Conservation (phyloP, 1,140 invertebrate genomes). For the Drosophila novamexicana region DNA sequence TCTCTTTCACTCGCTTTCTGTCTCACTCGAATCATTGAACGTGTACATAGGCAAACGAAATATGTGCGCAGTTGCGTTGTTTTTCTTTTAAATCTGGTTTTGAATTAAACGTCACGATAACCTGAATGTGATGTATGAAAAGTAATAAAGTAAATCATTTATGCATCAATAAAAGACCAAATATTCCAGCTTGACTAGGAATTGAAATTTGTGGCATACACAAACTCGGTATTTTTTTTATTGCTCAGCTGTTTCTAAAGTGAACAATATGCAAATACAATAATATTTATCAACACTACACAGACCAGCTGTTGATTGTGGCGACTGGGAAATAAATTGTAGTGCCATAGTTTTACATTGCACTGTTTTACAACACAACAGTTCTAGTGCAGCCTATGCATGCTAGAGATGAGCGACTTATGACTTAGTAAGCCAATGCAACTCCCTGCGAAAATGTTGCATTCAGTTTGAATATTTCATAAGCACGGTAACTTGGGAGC, state of each 20-base stretch:
- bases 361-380: constrained; percentile 11
- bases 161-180: not conserved
- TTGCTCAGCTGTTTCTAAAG: constrained; percentile 30
- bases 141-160: constrained; percentile 9
- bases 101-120: not conserved
- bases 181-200: not conserved
- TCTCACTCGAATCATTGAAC: not conserved
- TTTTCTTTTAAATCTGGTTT: not conserved
- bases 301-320: constrained; percentile 25
- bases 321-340: not conserved
- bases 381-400: not conserved
- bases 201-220: not conserved
- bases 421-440: too few species aligned
- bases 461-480: not conserved
- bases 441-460: not conserved
- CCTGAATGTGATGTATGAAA: not conserved
- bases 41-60: constrained; percentile 24
- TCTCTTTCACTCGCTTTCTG: constrained; percentile 42
- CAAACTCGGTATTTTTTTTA: constrained; percentile 9
- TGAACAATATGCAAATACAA: not conserved
- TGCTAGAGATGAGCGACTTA: not conserved
- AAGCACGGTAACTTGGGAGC: not conserved
- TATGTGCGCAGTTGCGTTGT: constrained; percentile 30
- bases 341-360: not conserved
- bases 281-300: constrained; percentile 12